phyloP scores from a whole-genome alignment of 2,113 vertebrate species.

The Poecile atricapillus region DNA sequence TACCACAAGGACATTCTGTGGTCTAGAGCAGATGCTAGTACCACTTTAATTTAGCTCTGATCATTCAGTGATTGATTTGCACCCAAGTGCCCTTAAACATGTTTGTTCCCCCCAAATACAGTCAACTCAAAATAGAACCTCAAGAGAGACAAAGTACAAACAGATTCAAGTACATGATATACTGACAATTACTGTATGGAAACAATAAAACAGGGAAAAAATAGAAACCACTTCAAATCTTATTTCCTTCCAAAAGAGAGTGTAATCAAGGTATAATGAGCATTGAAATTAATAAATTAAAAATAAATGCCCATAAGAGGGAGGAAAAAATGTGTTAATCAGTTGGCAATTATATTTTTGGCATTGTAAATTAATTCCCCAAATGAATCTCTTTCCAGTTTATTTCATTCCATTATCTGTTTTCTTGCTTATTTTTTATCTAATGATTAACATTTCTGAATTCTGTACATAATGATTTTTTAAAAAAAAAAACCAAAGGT shows the following conservation, averaged over 20 bases:
- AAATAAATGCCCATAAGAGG: slow-evolving; percentile 71
- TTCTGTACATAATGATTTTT: slow-evolving; percentile 12
- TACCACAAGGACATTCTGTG: background rate
- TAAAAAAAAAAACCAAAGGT: background rate
- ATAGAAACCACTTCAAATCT: slow-evolving; percentile 62
- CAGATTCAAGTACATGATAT: slow-evolving; percentile 39
- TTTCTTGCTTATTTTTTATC: slow-evolving; percentile 50
- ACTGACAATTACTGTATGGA: slow-evolving; percentile 51
- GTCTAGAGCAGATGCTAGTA: background rate
- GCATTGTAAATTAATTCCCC: slow-evolving; percentile 70
- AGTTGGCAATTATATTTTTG: slow-evolving; percentile 72
- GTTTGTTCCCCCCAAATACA: slow-evolving; percentile 20
- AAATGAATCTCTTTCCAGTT: slow-evolving; percentile 55
- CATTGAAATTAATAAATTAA: slow-evolving; percentile 76
- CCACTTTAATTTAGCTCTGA: slow-evolving; percentile 31
- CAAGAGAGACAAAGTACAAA: slow-evolving; percentile 38
- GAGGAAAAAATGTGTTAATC: slow-evolving; percentile 63
- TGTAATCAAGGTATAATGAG: slow-evolving; percentile 71
- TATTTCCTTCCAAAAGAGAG: slow-evolving; percentile 66
- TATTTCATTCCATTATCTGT: slow-evolving; percentile 47
- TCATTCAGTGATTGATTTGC: slow-evolving; percentile 33
- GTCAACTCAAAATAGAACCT: slow-evolving; percentile 64
- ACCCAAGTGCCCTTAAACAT: slow-evolving; percentile 10
- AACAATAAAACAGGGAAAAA: slow-evolving; percentile 54
- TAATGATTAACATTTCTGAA: slow-evolving; percentile 43